phyloP scores from a whole-genome alignment of 23 tunicate species.

The Botrylloides violaceus region DNA sequence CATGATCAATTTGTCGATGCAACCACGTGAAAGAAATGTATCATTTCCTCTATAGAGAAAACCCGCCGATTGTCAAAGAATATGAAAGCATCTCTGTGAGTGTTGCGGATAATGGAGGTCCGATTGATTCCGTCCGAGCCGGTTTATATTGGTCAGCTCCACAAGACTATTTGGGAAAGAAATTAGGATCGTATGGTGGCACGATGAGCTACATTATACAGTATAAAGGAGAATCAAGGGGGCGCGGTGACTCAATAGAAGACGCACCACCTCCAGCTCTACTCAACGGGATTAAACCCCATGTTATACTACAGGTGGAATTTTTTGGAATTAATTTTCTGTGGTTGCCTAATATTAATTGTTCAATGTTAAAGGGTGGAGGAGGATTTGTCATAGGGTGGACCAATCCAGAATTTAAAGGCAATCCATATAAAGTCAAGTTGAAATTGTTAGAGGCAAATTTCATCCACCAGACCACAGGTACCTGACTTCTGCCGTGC shows the following conservation, averaged over 20 bases:
- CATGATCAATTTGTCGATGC: too few relatives aligned
- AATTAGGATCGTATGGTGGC: conserved; percentile 75
- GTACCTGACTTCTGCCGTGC: conserved; percentile 8
- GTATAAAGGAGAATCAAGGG: not conserved
- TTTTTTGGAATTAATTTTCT: too few relatives aligned
- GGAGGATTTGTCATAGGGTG: conserved; percentile 45
- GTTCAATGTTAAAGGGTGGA: conserved; percentile 16
- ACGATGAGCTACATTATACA: conserved; percentile 30
- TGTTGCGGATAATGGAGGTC: conserved; percentile 42
- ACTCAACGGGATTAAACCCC: conserved; percentile 19
- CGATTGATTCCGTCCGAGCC: conserved; percentile 24
- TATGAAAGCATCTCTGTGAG: conserved; percentile 27
- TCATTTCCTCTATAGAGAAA: too few relatives aligned
- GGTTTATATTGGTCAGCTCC: conserved; percentile 74
- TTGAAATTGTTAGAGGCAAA: conserved; percentile 42
- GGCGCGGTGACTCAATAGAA: conserved; percentile 40
- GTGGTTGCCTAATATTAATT: too few relatives aligned
- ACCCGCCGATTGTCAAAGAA: not conserved
- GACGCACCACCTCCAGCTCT: conserved; percentile 28
- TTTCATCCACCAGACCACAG: conserved; percentile 48
- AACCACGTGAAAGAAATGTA: too few relatives aligned
- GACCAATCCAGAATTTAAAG: conserved; percentile 16
- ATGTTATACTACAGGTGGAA: conserved; percentile 47
- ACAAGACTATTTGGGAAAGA: conserved; percentile 32
- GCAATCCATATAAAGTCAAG: not conserved